Evolutionary conservation across 2,113 vertebrate species (phyloP).

Genomic region (Uria aalge): DNA sequence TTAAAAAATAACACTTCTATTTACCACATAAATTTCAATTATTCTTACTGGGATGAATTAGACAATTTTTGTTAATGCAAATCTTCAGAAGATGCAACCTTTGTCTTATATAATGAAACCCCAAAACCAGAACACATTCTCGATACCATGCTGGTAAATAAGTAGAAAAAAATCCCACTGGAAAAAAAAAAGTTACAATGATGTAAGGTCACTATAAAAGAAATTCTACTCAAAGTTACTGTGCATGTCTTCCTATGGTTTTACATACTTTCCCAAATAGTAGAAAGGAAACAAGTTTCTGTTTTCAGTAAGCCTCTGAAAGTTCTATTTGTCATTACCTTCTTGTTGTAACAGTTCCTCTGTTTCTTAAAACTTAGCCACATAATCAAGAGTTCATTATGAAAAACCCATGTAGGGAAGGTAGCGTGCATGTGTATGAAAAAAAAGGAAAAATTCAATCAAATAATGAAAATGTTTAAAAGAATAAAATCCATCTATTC

Average conservation of each 20-base stretch:
- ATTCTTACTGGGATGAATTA: not conserved
- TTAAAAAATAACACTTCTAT: not conserved
- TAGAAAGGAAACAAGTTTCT: not conserved
- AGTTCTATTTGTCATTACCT: not conserved
- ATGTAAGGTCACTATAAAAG: not conserved
- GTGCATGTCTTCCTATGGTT: not conserved
- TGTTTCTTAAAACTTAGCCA: not conserved
- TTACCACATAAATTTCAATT: not conserved
- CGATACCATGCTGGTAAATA: not conserved
- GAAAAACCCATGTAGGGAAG: not conserved
- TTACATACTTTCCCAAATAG: not conserved
- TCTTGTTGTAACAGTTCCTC: not conserved
- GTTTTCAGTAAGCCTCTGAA: not conserved
- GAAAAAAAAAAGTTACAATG: not conserved
- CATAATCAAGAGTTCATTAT: not conserved
- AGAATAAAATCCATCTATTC: not conserved
- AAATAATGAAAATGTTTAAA: not conserved
- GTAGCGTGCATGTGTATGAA: accelerated
- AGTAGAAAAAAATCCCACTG: not conserved
- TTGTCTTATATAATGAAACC: not conserved
- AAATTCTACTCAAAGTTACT: not conserved
- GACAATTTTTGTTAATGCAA: not conserved
- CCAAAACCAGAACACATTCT: not conserved
- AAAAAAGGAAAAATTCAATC: not conserved
- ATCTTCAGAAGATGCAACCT: not conserved